Percentiles rank a stretch among this genome's conserved stretches.
These are phyloP conservation scores for Heliconius himera DNA, from an alignment of 1,140 invertebrate genomes.

Conservation along the genomic window DNA sequence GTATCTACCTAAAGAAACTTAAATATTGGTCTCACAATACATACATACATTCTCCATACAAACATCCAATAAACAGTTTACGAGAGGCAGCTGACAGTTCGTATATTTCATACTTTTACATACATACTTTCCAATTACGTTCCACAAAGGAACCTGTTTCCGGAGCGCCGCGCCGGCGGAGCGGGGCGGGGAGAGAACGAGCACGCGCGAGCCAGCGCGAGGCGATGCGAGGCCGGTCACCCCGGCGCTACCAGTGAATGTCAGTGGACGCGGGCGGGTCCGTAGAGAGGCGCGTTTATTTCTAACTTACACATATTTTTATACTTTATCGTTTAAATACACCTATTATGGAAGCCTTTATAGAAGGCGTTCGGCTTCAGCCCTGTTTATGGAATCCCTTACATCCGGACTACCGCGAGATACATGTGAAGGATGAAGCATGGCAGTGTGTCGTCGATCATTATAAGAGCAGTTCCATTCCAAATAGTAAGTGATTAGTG, in stretches of 20 bases:
- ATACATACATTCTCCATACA: not conserved
- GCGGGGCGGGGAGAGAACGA: conserved; percentile 45
- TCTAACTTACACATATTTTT: not conserved
- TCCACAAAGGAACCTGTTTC: conserved; percentile 49
- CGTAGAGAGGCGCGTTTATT: not conserved
- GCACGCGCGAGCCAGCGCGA: conserved; percentile 55
- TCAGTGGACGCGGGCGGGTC: not conserved
- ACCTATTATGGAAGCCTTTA: conserved; percentile 64
- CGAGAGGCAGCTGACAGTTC: conserved; percentile 1
- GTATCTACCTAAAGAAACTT: too few relatives aligned
- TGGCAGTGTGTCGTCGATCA: conserved; percentile 66
- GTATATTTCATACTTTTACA: conserved; percentile 19
- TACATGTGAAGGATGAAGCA: conserved; percentile 61
- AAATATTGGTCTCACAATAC: not conserved
- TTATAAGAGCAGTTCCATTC: conserved; percentile 59
- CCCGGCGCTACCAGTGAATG: conserved; percentile 27
- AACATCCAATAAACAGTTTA: not conserved
- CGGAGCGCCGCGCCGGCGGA: conserved; percentile 28
- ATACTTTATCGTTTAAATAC: not conserved
- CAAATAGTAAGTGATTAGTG: conserved; percentile 69
- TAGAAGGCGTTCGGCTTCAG: conserved; percentile 62
- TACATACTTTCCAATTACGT: conserved; percentile 41
- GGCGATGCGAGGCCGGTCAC: conserved; percentile 55
- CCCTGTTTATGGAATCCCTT: conserved; percentile 71
- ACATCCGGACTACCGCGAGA: conserved; percentile 69